Conservation (phyloP, 2,888 invertebrate species). For the Dermolepida albohirtum region DNA sequence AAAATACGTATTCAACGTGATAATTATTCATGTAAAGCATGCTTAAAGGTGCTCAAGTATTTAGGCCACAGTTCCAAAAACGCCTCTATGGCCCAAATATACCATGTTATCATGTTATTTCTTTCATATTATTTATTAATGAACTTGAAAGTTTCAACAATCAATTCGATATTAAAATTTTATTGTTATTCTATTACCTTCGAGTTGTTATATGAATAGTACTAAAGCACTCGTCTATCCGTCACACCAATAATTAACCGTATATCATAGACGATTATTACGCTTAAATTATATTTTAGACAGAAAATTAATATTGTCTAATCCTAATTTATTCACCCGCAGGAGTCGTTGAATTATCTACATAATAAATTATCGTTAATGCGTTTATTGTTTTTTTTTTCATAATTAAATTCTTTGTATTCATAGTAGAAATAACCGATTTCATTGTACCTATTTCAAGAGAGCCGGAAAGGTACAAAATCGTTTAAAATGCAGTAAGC, state of each 20-base stretch:
- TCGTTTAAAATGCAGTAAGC: conserved; percentile 8
- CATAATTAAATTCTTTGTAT: conserved; percentile 22
- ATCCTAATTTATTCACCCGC: too few relatives aligned
- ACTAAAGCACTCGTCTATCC: too few relatives aligned
- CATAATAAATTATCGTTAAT: conserved; percentile 3
- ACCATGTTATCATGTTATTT: not conserved
- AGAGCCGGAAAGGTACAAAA: not conserved
- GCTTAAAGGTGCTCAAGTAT: too few relatives aligned
- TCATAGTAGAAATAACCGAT: conserved; percentile 19
- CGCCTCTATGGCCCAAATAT: too few relatives aligned
- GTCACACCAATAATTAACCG: not conserved
- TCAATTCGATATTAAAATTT: conserved; percentile 2
- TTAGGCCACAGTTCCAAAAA: too few relatives aligned
- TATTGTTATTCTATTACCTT: not conserved
- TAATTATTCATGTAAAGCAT: too few relatives aligned
- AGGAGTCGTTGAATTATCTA: not conserved
- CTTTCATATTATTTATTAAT: not conserved
- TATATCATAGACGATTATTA: conserved; percentile 17
- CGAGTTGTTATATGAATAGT: not conserved
- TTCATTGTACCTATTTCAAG: conserved; percentile 4
- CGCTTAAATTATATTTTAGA: too few relatives aligned
- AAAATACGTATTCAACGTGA: too few relatives aligned
- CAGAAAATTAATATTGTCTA: too few relatives aligned
- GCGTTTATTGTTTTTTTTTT: not conserved
- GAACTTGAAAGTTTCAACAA: not conserved